Base-by-base conservation (phyloP, 2,113 vertebrate species). In the Prunella himalayana region DNA sequence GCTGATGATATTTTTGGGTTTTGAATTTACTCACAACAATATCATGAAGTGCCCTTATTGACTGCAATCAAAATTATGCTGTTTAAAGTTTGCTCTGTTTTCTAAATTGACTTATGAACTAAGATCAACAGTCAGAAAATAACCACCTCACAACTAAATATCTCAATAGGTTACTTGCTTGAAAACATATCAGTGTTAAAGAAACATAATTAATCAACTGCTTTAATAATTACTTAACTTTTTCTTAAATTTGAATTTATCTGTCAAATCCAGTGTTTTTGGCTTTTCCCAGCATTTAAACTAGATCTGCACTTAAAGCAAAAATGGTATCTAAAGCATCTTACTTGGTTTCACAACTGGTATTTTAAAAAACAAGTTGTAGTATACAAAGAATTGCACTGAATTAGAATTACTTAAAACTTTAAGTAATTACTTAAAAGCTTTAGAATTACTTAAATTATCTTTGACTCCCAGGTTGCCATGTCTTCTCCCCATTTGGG, bases 401-500 rank as follows among this genome's bases (percentile, higher is more conserved):
- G 28, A 57, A 60, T 44, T 17, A 80, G 16, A 51, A 79, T 24
- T 54, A n/a, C 3, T 54, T 59, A 50, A 13, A 80, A 69, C n/a
- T n/a, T n/a, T n/a, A n/a, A n/a, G n/a, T n/a, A n/a, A n/a, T n/a
- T n/a, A n/a, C n/a, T n/a, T n/a, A n/a, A n/a, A n/a, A n/a, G n/a
- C n/a, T n/a, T n/a, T n/a, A n/a, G n/a, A n/a, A n/a, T n/a, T n/a
- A 22, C 13, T 51, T 47, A 56, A 90, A 56, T 37, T 41, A 53
- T 18, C 16, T 84, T 49, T 35, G 28, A 63, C 4, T 0, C 15
- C 9, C 15, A 68, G 10, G 19, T 13, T 69, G 19, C 18, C 35
- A 54, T 1, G 2, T 5, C 2, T 19, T 10, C 17, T 37, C 7
- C 5, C 2, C 4, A 12, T 37, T 1, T 27, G 3, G 6, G 2